phyloP scores from a whole-genome alignment of 2,888 invertebrate genomes.

The Rhopalosiphum nymphaeae region DNA sequence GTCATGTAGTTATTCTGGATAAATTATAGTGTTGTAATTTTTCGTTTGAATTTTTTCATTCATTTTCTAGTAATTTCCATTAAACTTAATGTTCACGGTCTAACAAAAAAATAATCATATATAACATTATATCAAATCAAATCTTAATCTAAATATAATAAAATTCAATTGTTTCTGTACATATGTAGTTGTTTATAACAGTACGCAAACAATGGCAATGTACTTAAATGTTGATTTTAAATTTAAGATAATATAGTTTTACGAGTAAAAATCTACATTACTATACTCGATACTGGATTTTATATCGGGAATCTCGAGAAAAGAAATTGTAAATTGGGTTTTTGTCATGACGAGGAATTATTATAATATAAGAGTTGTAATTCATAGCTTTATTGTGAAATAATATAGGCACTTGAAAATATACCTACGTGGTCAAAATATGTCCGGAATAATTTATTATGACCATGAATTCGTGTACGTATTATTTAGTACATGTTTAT shows the following conservation, averaged over 20 bases:
- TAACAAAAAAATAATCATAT: neutral
- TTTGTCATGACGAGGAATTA: neutral
- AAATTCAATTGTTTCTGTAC: constrained; percentile 6
- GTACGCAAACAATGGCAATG: neutral
- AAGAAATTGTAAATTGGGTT: neutral
- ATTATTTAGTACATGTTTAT: neutral
- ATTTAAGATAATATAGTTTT: constrained; percentile 20
- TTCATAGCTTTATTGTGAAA: constrained; percentile 29
- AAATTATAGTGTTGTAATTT: neutral
- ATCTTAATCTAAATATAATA: neutral
- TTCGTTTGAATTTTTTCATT: neutral
- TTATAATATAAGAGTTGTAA: neutral
- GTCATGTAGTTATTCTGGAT: neutral
- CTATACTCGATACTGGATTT: neutral
- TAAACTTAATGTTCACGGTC: neutral
- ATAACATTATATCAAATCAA: neutral
- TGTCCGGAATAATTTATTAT: constrained; percentile 41
- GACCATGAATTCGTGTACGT: constrained; percentile 37
- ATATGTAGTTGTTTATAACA: neutral
- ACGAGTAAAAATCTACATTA: neutral
- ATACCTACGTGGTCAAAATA: constrained; percentile 35
- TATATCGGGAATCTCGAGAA: neutral
- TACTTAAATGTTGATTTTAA: neutral
- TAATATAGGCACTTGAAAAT: constrained; percentile 35
- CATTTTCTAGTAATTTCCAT: neutral